Evolutionary conservation across 2,113 vertebrate species (phyloP).

Genomic region (Dasyprocta punctata): DNA sequence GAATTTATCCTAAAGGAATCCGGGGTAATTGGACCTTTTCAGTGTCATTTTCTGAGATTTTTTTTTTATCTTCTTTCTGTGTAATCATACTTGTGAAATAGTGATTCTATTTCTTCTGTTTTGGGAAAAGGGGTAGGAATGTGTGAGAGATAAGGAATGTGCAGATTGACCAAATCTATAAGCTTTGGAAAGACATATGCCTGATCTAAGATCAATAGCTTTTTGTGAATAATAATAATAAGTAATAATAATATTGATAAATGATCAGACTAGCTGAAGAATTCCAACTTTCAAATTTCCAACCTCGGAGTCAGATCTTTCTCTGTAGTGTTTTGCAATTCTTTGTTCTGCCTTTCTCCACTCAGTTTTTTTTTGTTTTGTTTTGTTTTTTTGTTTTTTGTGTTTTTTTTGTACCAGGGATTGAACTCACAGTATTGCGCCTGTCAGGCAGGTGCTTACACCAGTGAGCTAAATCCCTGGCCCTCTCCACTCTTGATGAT

Average conservation of each 20-base stretch:
- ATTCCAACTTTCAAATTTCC: not conserved
- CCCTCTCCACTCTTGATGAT: not conserved
- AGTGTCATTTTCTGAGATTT: not conserved
- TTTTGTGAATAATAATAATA: not conserved
- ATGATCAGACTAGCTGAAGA: not conserved
- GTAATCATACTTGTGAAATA: not conserved
- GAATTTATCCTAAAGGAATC: not conserved
- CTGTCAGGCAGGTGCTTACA: no score
- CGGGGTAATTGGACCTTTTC: not conserved
- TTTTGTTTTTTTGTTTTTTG: no score
- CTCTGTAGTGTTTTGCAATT: not conserved
- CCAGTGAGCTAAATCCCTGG: no score
- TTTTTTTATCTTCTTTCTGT: rapidly evolving
- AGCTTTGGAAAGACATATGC: not conserved
- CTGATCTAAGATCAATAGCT: not conserved
- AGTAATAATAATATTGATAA: not conserved
- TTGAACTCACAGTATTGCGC: no score
- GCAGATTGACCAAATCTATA: rapidly evolving
- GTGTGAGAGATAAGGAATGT: not conserved
- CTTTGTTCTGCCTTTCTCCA: not conserved
- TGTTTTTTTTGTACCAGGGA: no score
- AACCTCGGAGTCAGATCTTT: not conserved
- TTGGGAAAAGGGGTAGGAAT: not conserved
- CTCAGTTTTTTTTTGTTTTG: no score
- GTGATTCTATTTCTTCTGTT: not conserved